Conservation (phyloP, 2,888 invertebrate genomes). For the Quadroppia sp. region DNA sequence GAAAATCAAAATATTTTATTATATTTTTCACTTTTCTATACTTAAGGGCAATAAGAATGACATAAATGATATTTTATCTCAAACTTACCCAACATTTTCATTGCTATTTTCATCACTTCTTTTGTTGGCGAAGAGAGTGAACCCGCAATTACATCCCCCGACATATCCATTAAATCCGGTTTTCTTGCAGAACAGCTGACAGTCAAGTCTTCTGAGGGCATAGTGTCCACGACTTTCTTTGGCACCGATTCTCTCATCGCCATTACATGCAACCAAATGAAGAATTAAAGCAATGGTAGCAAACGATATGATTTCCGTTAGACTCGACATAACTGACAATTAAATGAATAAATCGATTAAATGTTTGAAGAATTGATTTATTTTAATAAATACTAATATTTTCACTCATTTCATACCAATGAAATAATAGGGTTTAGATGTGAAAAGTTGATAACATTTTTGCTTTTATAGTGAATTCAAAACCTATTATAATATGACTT, state of each 20-base stretch:
- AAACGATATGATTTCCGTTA: conserved; percentile 26
- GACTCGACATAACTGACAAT: conserved; percentile 1
- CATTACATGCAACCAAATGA: background rate
- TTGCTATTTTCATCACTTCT: conserved; percentile 41
- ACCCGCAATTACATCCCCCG: conserved; percentile 50
- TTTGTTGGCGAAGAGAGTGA: conserved; percentile 50
- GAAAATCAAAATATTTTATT: no score
- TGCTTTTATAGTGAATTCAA: no score
- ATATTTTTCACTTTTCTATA: no score
- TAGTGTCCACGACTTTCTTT: conserved; percentile 30
- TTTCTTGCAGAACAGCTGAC: conserved; percentile 49
- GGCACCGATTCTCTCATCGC: background rate
- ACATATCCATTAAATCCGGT: conserved; percentile 50
- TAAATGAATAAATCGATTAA: background rate
- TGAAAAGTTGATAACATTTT: no score
- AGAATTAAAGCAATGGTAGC: background rate
- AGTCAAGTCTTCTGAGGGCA: conserved; percentile 48
- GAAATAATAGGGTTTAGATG: no score
- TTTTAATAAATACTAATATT: background rate
- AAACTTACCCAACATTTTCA: conserved; percentile 20
- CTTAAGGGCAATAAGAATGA: no score
- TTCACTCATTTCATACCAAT: no score
- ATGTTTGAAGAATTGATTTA: background rate
- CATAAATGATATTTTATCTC: no score
- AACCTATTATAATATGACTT: no score